phyloP scores from a whole-genome alignment of 1,140 invertebrate species.

The Cydia pomonella region DNA sequence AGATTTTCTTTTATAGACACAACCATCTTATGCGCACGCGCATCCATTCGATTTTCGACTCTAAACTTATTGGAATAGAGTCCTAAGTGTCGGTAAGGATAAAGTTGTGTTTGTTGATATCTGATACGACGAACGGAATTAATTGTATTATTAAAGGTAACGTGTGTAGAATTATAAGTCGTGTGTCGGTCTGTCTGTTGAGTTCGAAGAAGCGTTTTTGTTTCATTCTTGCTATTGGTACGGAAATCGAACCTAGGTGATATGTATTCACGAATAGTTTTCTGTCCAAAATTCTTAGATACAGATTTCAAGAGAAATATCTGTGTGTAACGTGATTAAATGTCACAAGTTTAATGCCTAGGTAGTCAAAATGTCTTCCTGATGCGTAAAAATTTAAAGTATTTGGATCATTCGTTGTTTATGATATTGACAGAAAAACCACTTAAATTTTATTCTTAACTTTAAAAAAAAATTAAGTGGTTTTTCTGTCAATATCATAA shows the following conservation, averaged over 20 bases:
- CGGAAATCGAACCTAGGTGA: constrained; percentile 8
- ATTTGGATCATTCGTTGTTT: too few species aligned
- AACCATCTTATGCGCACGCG: constrained; percentile 42
- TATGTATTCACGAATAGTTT: not conserved
- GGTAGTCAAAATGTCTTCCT: too few species aligned
- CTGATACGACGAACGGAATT: constrained; percentile 71
- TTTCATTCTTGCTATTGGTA: constrained; percentile 32
- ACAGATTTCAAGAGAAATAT: not conserved
- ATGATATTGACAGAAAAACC: too few species aligned
- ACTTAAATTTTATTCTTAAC: too few species aligned
- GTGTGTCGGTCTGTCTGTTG: constrained; percentile 57
- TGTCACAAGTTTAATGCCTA: not conserved
- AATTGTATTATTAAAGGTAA: constrained; percentile 76
- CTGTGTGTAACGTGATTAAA: not conserved
- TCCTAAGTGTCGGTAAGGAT: constrained; percentile 27
- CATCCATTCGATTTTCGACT: constrained; percentile 39
- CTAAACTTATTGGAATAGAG: constrained; percentile 42
- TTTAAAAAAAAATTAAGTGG: too few species aligned
- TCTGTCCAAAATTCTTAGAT: not conserved
- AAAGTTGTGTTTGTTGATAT: constrained; percentile 50
- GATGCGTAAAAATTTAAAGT: too few species aligned
- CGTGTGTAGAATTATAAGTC: constrained; percentile 59
- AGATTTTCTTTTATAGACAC: constrained; percentile 62
- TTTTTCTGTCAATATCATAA: too few species aligned
- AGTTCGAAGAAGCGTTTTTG: constrained; percentile 66